These are phyloP conservation scores for Platorchestia sp. DNA, from an alignment of 1,140 invertebrate species.

Conservation along the genomic window DNA sequence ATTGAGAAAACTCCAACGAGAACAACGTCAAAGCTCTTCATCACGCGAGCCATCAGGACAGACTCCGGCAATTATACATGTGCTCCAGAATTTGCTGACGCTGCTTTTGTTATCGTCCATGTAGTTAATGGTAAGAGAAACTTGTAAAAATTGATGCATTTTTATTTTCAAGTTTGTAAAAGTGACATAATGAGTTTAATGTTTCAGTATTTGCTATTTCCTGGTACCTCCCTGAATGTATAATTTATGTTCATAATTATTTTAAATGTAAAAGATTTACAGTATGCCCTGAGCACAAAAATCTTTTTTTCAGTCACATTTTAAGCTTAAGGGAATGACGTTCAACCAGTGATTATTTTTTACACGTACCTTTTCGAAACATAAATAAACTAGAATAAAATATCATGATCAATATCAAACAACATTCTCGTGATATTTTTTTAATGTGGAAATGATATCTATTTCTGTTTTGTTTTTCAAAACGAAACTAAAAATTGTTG, in stretches of 20 bases:
- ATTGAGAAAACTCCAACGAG: slow-evolving; percentile 87
- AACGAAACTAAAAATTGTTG: too few species aligned
- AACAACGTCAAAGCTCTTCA: slow-evolving; percentile 88
- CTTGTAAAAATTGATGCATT: neutral
- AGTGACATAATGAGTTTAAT: neutral
- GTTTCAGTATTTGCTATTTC: neutral
- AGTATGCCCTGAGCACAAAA: too few species aligned
- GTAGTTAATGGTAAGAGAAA: slow-evolving; percentile 85
- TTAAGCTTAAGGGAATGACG: too few species aligned
- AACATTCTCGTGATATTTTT: too few species aligned
- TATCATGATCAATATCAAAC: too few species aligned
- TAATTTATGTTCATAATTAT: neutral
- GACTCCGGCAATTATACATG: slow-evolving; percentile 80
- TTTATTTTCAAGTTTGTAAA: neutral
- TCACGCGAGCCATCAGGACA: slow-evolving; percentile 85
- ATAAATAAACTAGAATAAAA: too few species aligned
- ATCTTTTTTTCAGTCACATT: too few species aligned
- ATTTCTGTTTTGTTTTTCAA: too few species aligned
- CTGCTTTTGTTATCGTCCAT: slow-evolving; percentile 88
- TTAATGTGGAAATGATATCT: too few species aligned
- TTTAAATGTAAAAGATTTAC: too few species aligned
- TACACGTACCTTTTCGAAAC: too few species aligned
- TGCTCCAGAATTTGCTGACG: slow-evolving; percentile 78
- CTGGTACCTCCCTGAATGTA: neutral
- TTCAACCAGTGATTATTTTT: too few species aligned